Base-by-base conservation (phyloP, 2,888 invertebrate genomes). In the Nomada fabriciana region DNA sequence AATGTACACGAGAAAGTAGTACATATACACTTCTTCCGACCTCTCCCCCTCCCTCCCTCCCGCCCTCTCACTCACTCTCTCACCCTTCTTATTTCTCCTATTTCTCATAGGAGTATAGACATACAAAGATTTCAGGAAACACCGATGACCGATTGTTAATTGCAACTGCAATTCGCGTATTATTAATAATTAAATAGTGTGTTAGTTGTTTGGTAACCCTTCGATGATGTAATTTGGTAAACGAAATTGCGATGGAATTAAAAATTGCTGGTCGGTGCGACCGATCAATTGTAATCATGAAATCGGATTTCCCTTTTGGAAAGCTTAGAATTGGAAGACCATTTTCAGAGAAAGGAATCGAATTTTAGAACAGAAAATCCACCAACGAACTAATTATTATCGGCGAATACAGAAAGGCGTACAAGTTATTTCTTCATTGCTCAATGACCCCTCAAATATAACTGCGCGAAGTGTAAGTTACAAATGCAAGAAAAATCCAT, bases 181-280 rank as follows among this genome's bases (percentile, higher is more conserved):
- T 50, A 73, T 20, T 29, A 36, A 36, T 7, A 65, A 65, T 50
- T 68, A 73, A 67, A 59, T 65, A 73, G 42, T 47, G 23, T 52
- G 69, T 36, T 5, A 36, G 36, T 36, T 36, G 36, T 5, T 36
- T 72, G 53, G 15, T 69, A 77, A 15, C 23, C 15, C 43, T 74
- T 59, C 50, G 68, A 81, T 55, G 50, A 57, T 59, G 47, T 43
- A 84, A 64, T 55, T 55, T 36, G 36, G 7, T 64, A 59, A 60
- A 43, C n/a, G 15, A 75, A 69, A 78, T 65, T 65, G 29, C 71
- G 57, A 20, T 77, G 77, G 59, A 64, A 77, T 77, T 81, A 84
- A 84, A 53, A 63, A 77, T 78, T 36, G 7, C 7, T 1, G 36
- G 36, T 36, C 36, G 5, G 36, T 7, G 36, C 7, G 36, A 7